Base-by-base conservation (phyloP, 2,797 vertebrate genomes). In the Crenuchus spilurus region DNA sequence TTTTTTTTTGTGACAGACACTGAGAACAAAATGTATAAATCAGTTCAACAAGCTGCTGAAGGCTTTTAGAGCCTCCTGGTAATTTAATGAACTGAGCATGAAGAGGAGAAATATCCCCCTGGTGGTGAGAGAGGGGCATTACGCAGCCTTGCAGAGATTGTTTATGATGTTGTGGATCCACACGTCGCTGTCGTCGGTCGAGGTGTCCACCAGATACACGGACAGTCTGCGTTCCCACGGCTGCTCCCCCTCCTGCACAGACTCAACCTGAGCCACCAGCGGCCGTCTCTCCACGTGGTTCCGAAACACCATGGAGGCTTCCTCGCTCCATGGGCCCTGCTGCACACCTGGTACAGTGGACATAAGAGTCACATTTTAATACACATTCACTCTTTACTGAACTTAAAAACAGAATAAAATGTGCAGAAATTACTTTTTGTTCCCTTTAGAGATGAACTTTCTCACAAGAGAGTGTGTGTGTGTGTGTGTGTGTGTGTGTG, bases 101-200 rank as follows among this genome's bases (percentile, higher is more conserved):
- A n/a, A n/a, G n/a, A n/a, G n/a, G n/a, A n/a, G 4, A 48, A 48
- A 7, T 5, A 26, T 0, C 22, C 26, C 4, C 26, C 52, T 8
- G 14, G 52, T 30, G 52, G 52, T 6, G 11, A 30, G 14, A 26
- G 30, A 3, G 26, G 0, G 3, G 48, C 24, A 24, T 61, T 82
- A 90, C 0, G 74, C 51, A 16, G 83, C 67, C 28, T 44, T 78
- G 62, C 42, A 69, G 61, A 83, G 76, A 18, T 90, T 89, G 30
- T 86, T 90, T 91, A 99, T 94, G 77, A 97, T 89, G 77, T 91
- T 94, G 86, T 99, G 96, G 88, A 99, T 94, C 97, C 97, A 99
- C 66, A 95, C 60, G 75, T 99, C 97, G 1, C 79, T 90, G 30
- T 95, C 89, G 22, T 94, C 91, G 73, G 88, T 49, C 0, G 92